Evolutionary conservation across 2,113 vertebrate genomes (phyloP), one percentile per base, ranked within the genome.

Genomic region (Dolichotis patagonum): DNA sequence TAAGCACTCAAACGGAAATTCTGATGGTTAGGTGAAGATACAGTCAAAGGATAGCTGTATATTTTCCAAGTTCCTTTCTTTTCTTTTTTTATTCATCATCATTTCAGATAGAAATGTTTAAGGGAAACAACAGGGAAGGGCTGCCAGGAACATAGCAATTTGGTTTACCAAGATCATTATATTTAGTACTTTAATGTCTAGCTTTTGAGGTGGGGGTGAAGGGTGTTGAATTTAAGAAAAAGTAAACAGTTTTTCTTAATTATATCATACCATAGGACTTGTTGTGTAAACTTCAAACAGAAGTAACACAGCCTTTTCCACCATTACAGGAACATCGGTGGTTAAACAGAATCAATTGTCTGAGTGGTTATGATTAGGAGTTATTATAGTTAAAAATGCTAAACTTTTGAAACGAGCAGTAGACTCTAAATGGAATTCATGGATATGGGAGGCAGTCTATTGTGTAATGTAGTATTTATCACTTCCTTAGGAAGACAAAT

Each of bases 141-240:
- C 97, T 98, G 95, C 97, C 97, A 97, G 98, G 95, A 96, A 98
- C 97, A 80, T 98, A 98, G 98, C 95, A 98, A 98, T 98, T 98
- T 98, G 98, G 97, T 97, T 98, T 98, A 96, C 97, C 98, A 96
- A 93, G 96, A 97, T 98, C 97, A 98, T 98, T 98, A 97, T 98
- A 98, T 98, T 98, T 98, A 98, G 96, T 98, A 96, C 94, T 96
- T 97, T 98, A 98, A 98, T 98, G 84, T 95, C 97, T 98, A 94
- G 92, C 91, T 98, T 96, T 97, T 97, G 90, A 97, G 94, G 95
- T 98, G 82, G 93, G 96, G 93, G 95, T 97, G 95, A 96, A 46
- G 96, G 92, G 92, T 97, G 95, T 97, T 97, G 97, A 93, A 97
- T 98, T 98, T 98, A 95, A 98, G 97, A 95, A 98, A 98, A 98